Base-by-base conservation (phyloP, 2,113 vertebrate genomes). In the Piprites chloris region DNA sequence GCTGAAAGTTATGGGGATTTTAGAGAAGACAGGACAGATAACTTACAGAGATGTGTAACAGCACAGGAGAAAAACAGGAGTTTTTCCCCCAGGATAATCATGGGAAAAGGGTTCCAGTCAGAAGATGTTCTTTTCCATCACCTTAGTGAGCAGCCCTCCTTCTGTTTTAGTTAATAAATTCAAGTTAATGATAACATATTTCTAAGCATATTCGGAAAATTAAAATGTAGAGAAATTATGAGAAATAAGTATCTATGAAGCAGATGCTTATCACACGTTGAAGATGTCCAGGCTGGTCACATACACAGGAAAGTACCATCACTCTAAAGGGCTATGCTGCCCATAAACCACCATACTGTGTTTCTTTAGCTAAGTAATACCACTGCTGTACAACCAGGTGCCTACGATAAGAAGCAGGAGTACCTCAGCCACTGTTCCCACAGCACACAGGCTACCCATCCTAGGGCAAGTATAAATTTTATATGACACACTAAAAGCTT, bases 381-480 rank as follows among this genome's bases (percentile, higher is more conserved):
- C 27, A 42, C 6, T 3, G 3, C 4, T 18, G 17, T 33, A 65
- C 0, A 0, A 55, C 12, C 30, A 72, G 27, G 8, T 33, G 20
- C 12, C 46, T 67, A 56, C 3, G 39, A 58, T 4, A 91, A 90
- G 37, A 56, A 78, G n/a, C 46, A 65, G 68, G 11, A 76, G 9
- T 9, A 73, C 5, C 44, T 69, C 21, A 79, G 22, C 32, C 32
- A 32, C 69, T 33, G 12, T 17, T 84, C 23, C 27, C 47, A 72
- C 0, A 2, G 18, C 11, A 13, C n/a, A 56, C 5, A 55, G 18
- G 10, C 44, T 53, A 63, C 44, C 20, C 52, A 87, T 47, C n/a
- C 17, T 16, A 69, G 56, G 56, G 14, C 32, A 72, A 33, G 28
- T 47, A 12, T 23, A 44, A 66, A 5, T 80, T 35, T 20, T 21